Evolutionary conservation across 2,888 invertebrate genomes (phyloP), one percentile per base, ranked within the genome.

Genomic region (Poecilobothrus nobilitatus): DNA sequence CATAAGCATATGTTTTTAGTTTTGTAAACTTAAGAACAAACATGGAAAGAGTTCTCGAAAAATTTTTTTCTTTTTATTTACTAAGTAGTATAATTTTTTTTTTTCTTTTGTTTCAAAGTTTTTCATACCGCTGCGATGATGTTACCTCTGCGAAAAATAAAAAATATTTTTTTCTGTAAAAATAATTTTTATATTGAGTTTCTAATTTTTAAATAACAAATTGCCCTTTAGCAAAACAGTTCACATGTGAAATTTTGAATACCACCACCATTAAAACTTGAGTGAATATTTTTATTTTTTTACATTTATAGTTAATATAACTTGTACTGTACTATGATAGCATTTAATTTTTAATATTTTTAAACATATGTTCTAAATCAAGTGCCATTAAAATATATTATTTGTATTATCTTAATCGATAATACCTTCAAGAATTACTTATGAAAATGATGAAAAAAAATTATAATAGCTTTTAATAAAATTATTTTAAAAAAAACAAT

Each of bases 121-220:
- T 92, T 88, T 93, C 93, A 85, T 93, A 94, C 85, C 92, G 92
- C 87, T 91, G 91, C 84, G 90, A 89, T 84, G 92, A 89, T 86
- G 89, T 91, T 84, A 93, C 91, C 86, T 94, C 93, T 93, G 92
- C 85, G 90, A 91, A 87, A 85, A 86, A 86, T 85, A 74, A 74
- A 73, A 73, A 71, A 53, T 37, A 37, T 12, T 10, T 71, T 70
- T 68, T 68, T 68, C 66, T 66, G 66, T 67, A 67, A 67, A 71
- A 68, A 68, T 63, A 66, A 63, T 71, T 66, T 67, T 66, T 64
- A 68, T 67, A 53, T n/a, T 15, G 7, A 8, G 15, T 41, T 41
- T 15, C 15, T 6, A 41, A 41, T 12, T 12, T 41, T 8, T 6
- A 12, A 12, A 12, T 53, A 15, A n/a, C 18, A 53, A 53, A 53